Evolutionary conservation across 1,140 invertebrate species (phyloP).

Genomic region (Heliconius congener): DNA sequence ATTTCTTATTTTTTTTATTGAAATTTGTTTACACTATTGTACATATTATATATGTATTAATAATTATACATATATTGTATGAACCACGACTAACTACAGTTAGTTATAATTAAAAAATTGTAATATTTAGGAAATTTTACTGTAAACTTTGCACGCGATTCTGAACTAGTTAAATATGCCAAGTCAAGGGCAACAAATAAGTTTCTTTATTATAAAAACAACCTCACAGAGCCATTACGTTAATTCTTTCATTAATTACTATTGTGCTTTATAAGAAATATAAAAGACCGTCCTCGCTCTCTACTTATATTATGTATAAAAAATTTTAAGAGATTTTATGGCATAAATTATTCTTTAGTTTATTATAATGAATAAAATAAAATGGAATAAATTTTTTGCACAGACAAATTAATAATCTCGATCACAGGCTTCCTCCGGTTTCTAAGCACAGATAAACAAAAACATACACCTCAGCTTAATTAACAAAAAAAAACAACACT

Average conservation of each 20-base stretch:
- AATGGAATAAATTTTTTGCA: too few relatives aligned
- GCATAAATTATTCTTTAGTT: too few relatives aligned
- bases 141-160: slow-evolving; percentile 19
- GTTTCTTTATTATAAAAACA: slow-evolving; percentile 32
- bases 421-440: too few relatives aligned
- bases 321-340: too few relatives aligned
- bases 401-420: too few relatives aligned
- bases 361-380: too few relatives aligned
- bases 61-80: background rate
- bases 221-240: slow-evolving; percentile 18
- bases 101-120: slow-evolving; percentile 3
- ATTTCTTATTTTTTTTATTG: too few relatives aligned
- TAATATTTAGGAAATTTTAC: slow-evolving; percentile 9
- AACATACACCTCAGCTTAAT: too few relatives aligned
- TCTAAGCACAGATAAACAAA: too few relatives aligned
- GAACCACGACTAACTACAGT: background rate
- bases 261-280: background rate
- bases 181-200: slow-evolving; percentile 39
- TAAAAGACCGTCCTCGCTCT: background rate
- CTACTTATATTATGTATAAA: too few relatives aligned
- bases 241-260: background rate
- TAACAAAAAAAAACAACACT: too few relatives aligned
- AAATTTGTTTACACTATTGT: too few relatives aligned
- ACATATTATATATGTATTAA: background rate
- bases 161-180: slow-evolving; percentile 18